Evolutionary conservation across 2,113 vertebrate species (phyloP), one percentile per base, ranked within the genome.

Genomic region (Miniopterus natalensis): DNA sequence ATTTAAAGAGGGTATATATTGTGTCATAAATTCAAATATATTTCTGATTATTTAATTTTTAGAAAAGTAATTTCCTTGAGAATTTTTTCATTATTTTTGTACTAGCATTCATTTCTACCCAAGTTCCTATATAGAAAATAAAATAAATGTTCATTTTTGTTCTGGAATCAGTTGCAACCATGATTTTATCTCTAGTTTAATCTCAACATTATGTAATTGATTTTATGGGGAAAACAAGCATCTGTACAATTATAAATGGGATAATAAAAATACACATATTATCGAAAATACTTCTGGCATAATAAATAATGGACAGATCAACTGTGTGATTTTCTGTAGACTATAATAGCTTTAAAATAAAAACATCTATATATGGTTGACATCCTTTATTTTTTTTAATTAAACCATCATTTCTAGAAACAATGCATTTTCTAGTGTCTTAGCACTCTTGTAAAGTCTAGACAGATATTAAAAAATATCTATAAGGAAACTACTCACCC

Each of bases 1-100:
- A 74, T 51, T 90, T 68, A 78, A 53, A 78, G 40, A 83, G 15
- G 23, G 5, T 57, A 1, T 65, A 36, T 27, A 36, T 75, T 57
- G 81, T 55, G 10, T 80, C 49, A 96, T 73, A 83, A 87, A 90
- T 92, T 88, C 18, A 73, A 68, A 80, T 18, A 66, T 45, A 73
- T 74, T 51, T 88, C n/a, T 77, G 1, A 1, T 74, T 47, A 79
- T 68, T 92, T 83, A 55, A 7, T 45, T 80, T 91, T 78, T 5
- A 7, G 5, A 61, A 74, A 87, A 65, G 2, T 36, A 42, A 23
- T 71, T 77, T 4, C 85, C 14, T 59, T 49, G 9, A 78, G 20
- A 78, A 18, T 8, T 70, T 70, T n/a, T 3, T 75, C 3, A 11
- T 59, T 47, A n/a, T 71, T 92, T 13, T 81, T 81, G 23, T 15